Base-by-base conservation (phyloP, 2,888 invertebrate species). In the Abrostola triplasia region DNA sequence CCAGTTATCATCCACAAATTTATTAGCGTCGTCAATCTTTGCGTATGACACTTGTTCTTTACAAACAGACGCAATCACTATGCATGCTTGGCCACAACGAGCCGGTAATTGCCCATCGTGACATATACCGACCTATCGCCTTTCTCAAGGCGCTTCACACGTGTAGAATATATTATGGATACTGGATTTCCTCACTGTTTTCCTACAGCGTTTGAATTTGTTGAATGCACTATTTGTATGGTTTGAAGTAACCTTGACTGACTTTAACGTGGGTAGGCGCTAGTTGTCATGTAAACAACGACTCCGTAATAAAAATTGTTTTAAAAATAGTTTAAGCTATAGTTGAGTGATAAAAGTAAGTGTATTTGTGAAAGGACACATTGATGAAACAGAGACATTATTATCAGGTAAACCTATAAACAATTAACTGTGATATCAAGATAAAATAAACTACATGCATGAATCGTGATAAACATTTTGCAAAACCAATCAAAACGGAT, bases 121-220 rank as follows among this genome's bases (percentile, higher is more conserved):
- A 61, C 63, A 74, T 73, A 58, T 41, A 65, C 36, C 42, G 64
- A 70, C 59, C 76, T 66, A 67, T 75, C 64, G 64, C 72, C 66
- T 76, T 76, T 75, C 76, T 64, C 59, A 53, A 52, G 53, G 59
- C 67, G 12, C 36, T 42, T 36, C 36, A 62, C 78, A 64, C 65
- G 52, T 56, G 64, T 59, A 24, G 68, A 75, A 75, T 76, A 74
- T 63, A 71, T 71, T 64, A 74, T 24, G 24, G 24, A 10, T 7
- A 13, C 8, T 9, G 50, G 10, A 47, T 77, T 70, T 66, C 62
- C 53, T 62, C 61, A 66, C 13, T 8, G 41, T 62, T 72, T 73
- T 63, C 50, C 59, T 44, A 13, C 12, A 11, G 5, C 7, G 1
- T 36, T 41, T 36, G 36, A 5, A 41, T 12, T 41, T 0, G 6